phyloP scores from a whole-genome alignment of 1,140 invertebrate genomes.

The Apis florea region DNA sequence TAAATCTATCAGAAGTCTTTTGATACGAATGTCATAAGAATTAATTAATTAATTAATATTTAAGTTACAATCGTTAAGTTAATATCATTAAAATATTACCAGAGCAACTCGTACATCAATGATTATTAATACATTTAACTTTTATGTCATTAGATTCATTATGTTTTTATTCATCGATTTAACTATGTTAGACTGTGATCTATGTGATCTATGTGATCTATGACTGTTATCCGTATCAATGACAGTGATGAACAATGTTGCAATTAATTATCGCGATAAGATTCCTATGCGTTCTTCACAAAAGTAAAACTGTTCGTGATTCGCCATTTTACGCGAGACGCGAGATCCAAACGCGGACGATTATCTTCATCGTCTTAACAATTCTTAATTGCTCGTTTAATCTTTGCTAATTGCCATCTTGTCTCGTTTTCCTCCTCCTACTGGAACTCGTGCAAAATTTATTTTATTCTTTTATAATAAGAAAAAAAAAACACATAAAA shows the following conservation, averaged over 20 bases:
- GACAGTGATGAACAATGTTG: background rate
- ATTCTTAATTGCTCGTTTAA: constrained; percentile 67
- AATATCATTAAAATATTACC: background rate
- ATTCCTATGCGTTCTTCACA: background rate
- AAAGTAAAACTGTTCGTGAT: constrained; percentile 1
- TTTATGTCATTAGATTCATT: no score
- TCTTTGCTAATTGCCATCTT: constrained; percentile 63
- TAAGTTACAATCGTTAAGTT: background rate
- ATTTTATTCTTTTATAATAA: background rate
- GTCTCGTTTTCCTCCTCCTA: constrained; percentile 8
- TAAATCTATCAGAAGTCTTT: no score
- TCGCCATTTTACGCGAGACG: background rate
- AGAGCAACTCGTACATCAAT: background rate
- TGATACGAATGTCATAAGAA: no score
- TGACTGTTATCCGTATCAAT: background rate
- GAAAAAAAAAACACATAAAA: background rate
- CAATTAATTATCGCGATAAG: constrained; percentile 34
- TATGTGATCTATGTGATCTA: constrained; percentile 5
- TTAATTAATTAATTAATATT: no score
- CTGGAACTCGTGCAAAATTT: no score
- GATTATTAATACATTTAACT: background rate
- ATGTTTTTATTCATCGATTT: background rate
- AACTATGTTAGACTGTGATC: background rate
- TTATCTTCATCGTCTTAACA: constrained; percentile 1
- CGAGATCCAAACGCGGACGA: constrained; percentile 1